Base-by-base conservation (phyloP, 2,888 invertebrate species). In the Pegoplata infirma region DNA sequence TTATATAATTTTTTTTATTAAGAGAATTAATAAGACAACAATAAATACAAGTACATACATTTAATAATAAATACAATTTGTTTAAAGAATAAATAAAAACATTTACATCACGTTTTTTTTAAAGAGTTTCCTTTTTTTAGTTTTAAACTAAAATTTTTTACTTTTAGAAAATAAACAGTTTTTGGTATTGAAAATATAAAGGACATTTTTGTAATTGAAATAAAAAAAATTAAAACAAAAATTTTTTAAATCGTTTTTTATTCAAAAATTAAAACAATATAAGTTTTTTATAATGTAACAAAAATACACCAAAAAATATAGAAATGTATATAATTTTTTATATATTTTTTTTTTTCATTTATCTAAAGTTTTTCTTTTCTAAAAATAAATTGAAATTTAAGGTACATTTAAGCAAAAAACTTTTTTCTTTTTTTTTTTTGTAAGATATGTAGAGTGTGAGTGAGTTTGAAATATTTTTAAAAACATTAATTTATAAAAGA, bases 21-120 rank as follows among this genome's bases (percentile, higher is more conserved):
- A 82, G 66, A 80, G 80, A 80, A 69, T 82, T 80, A 81, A 81
- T 82, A 82, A 82, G 81, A 83, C 83, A 83, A 82, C 83, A 83
- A 82, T 81, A 82, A 82, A 81, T 78, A 82, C 76, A 82, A 68
- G 74, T 71, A 79, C 75, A 79, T 51, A 63, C 61, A 81, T 44
- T 68, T 79, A 75, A 66, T 74, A 23, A 73, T 69, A 36, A 58
- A 72, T 78, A 73, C 51, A 76, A 51, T 76, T 6, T 36, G 8
- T 46, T 46, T 8, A 7, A 25, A 56, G 19, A 56, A 17, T 40
- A n/a, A n/a, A n/a, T n/a, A 44, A 14, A 47, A 68, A 44, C 53
- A 14, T 53, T 21, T 53, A 53, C 53, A 53, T 53, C 21, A 53
- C 36, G 36, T 12, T 40, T 40, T 40, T n/a, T 2, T 5, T n/a